These are phyloP conservation scores for Pristionchus fissidentatus DNA, from an alignment of 2,888 invertebrate genomes.

Conservation along the genomic window DNA sequence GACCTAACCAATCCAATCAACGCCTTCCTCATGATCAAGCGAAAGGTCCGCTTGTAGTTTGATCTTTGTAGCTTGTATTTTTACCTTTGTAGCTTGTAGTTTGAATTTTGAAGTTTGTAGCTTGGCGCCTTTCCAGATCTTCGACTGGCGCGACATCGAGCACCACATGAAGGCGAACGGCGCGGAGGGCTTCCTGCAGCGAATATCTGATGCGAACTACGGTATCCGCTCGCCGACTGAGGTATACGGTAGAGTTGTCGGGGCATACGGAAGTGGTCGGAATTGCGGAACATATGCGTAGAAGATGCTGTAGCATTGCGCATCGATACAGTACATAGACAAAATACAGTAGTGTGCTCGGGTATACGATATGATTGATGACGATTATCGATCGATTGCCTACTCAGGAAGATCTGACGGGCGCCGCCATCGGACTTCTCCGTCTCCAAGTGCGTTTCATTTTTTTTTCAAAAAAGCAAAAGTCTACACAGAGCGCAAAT, in stretches of 20 bases:
- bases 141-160: constrained; percentile 63
- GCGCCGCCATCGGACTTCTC: constrained; percentile 93
- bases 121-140: constrained; percentile 40
- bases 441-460: constrained; percentile 82
- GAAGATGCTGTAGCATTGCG: no score
- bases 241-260: constrained; percentile 78
- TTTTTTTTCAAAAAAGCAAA: no score
- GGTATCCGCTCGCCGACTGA: constrained; percentile 78
- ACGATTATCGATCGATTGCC: neutral
- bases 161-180: constrained; percentile 68
- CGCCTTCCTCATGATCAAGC: constrained; percentile 78
- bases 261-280: neutral
- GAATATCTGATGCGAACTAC: constrained; percentile 61
- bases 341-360: no score
- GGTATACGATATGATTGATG: no score
- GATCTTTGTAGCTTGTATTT: neutral
- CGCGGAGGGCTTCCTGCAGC: constrained; percentile 65
- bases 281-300: neutral
- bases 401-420: constrained; percentile 90
- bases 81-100: neutral
- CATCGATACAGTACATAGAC: no score
- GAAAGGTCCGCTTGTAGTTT: constrained; percentile 73
- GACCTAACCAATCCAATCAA: constrained; percentile 78
- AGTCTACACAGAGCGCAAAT: no score
- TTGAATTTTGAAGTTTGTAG: neutral